Conservation (phyloP, 2,113 vertebrate genomes). For the Phalacrocorax carbo region DNA sequence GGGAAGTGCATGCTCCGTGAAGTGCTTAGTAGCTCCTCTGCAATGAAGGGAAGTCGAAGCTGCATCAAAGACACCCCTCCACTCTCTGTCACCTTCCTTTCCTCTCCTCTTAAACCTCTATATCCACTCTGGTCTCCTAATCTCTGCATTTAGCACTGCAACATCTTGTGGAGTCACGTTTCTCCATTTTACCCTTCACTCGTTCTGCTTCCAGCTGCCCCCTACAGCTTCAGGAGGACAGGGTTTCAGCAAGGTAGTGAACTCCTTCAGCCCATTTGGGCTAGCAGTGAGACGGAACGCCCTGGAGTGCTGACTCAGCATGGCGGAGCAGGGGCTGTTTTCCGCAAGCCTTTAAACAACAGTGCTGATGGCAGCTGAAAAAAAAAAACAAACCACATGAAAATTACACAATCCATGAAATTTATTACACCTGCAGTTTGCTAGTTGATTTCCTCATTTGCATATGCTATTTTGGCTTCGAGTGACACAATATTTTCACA, state of each 20-base stretch:
- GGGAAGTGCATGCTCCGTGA: neutral
- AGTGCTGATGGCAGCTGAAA: neutral
- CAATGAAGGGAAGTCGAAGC: neutral
- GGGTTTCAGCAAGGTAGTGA: neutral
- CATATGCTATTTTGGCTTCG: neutral
- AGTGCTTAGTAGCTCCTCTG: neutral
- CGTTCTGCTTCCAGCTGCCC: neutral
- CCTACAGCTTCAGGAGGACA: fast-evolving
- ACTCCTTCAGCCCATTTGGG: neutral
- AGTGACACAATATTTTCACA: neutral
- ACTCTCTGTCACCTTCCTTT: neutral
- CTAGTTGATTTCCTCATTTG: neutral
- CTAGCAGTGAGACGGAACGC: neutral
- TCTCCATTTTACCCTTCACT: neutral
- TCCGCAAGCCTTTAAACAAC: neutral
- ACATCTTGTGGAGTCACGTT: neutral
- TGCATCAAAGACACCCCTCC: neutral
- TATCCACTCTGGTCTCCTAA: neutral
- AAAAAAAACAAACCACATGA: neutral
- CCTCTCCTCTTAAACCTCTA: neutral
- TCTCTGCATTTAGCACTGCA: neutral
- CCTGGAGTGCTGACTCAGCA: neutral
- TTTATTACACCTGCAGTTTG: constrained; percentile 51
- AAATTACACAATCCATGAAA: neutral
- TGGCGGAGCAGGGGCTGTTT: fast-evolving